Percentiles rank a stretch among this genome's conserved stretches.
phyloP scores from a whole-genome alignment of 2,888 invertebrate genomes.

The Mesodorylaimus sp. region DNA sequence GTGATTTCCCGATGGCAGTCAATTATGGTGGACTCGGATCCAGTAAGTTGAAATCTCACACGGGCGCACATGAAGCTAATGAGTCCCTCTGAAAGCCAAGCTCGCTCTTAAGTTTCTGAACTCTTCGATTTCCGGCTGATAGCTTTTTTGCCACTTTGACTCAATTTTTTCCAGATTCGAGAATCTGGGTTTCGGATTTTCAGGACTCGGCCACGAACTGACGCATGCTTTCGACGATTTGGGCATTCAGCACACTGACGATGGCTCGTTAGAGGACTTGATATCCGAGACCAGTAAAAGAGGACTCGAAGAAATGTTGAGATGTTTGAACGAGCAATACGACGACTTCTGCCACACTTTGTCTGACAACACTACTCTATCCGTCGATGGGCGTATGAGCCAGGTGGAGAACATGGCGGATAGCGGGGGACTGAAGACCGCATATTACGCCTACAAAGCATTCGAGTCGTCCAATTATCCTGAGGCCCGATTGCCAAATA shows the following conservation, averaged over 20 bases:
- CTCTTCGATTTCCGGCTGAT: too few species aligned
- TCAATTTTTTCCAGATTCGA: too few species aligned
- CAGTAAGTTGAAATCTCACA: too few species aligned
- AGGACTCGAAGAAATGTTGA: background rate
- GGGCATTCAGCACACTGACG: background rate
- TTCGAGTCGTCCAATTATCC: background rate
- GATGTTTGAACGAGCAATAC: background rate
- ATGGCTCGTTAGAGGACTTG: background rate
- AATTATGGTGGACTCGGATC: background rate
- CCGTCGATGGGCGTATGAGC: background rate
- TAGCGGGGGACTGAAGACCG: background rate
- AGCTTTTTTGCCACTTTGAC: too few species aligned
- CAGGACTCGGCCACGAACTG: background rate
- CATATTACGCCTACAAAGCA: background rate
- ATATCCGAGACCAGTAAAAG: background rate
- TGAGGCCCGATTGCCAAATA: background rate
- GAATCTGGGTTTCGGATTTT: too few species aligned
- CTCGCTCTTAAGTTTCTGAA: too few species aligned
- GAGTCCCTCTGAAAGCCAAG: too few species aligned
- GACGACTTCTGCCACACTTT: background rate
- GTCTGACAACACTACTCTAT: too few species aligned
- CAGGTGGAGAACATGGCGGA: slow-evolving; percentile 3
- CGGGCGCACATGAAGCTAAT: too few species aligned
- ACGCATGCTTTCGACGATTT: slow-evolving; percentile 4
- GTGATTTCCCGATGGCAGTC: background rate